Evolutionary conservation across 2,888 invertebrate species (phyloP), one percentile per base, ranked within the genome.

Genomic region (Incurvaria masculella): DNA sequence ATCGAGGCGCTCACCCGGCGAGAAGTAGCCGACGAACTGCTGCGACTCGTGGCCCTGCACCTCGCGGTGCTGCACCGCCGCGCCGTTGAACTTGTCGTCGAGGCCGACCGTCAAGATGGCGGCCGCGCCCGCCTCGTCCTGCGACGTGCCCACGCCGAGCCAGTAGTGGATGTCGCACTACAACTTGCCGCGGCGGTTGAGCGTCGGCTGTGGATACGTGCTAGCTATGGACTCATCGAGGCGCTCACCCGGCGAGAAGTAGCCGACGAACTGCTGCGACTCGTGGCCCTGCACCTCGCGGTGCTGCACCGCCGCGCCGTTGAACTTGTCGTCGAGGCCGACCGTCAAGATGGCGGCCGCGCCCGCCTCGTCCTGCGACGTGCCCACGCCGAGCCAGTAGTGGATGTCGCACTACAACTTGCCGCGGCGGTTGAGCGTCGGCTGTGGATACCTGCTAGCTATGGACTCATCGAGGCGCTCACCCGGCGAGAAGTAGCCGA

Each of bases 121-220:
- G 0, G 89, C 89, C 2, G 88, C 82, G 1, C 89, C 89, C 2
- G 87, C 81, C 69, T 89, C 89, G 65, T 89, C 89, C 64, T 87
- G 87, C 0, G 86, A 82, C 0, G 91, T 89, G 60, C 90, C 82
- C 40, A 83, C 83, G 27, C 94, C 94, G 40, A 94, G 80, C 94
- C 94, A 94, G 71, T 89, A 94, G 68, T 93, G 91, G 45, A 93
- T 85, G 63, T 94, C 89, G 88, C 91, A 93, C 20, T 81, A 75
- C 11, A 87, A 68, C n/a, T 80, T 74, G 57, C 84, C 84, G 49
- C 79, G 79, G 59, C 82, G 83, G 47, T 76, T 75, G 46, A 85
- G 72, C 61, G 84, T 85, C 1, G 91, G 90, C 91, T 91, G 65
- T n/a, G n/a, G n/a, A n/a, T n/a, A n/a, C n/a, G n/a, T n/a, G n/a